Conservation (phyloP, 2,888 invertebrate species). For the Phytoseiulus persimilis region DNA sequence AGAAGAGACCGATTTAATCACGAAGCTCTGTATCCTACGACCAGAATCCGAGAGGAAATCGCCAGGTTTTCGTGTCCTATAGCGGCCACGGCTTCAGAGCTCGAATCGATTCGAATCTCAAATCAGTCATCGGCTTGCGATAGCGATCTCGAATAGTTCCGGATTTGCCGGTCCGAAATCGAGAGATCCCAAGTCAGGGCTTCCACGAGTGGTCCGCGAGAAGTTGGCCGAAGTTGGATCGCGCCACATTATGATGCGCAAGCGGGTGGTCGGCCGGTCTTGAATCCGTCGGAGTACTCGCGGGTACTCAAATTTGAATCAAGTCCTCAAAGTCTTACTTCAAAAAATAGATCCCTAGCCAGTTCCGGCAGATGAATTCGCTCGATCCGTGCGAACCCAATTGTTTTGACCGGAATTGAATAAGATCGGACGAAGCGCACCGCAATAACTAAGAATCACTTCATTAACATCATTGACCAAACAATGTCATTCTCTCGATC, state of each 20-base stretch:
- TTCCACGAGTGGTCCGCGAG: too few species aligned
- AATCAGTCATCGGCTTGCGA: neutral
- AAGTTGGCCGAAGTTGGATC: neutral
- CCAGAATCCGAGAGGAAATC: too few species aligned
- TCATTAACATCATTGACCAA: neutral
- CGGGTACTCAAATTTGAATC: too few species aligned
- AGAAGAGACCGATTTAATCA: conserved; percentile 40
- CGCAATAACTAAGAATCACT: neutral
- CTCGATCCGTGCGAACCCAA: too few species aligned
- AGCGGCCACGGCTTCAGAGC: conserved; percentile 6
- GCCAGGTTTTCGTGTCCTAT: too few species aligned
- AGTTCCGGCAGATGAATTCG: too few species aligned
- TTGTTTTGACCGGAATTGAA: neutral
- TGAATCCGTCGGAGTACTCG: too few species aligned
- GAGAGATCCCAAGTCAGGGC: too few species aligned
- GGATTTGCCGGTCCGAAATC: neutral
- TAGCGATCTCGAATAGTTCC: conserved; percentile 12
- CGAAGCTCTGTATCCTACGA: neutral
- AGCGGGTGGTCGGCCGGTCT: too few species aligned
- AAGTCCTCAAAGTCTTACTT: too few species aligned
- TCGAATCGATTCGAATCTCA: too few species aligned
- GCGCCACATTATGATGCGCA: neutral
- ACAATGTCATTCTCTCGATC: neutral
- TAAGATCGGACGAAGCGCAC: neutral
- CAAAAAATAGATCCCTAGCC: too few species aligned